Base-by-base conservation (phyloP, 2,113 vertebrate species). In the Myotis davidii region DNA sequence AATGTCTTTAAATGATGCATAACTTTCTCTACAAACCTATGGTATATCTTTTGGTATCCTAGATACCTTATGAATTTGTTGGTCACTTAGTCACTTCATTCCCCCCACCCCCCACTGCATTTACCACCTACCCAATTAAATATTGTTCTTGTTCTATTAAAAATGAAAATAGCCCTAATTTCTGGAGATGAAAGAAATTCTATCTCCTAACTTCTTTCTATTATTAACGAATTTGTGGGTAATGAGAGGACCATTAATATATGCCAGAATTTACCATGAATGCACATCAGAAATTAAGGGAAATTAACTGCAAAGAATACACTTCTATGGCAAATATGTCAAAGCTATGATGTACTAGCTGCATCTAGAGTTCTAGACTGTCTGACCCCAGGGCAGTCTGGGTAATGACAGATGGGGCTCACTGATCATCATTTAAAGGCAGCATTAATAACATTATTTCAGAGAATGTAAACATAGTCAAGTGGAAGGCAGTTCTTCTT, bases 241-340 rank as follows among this genome's bases (percentile, higher is more conserved):
- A 3, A 77, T 0, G 42, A 52, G 23, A 88, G 13, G 34, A 11
- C 9, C 50, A 94, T 91, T 69, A 92, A 95, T 88, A 85, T 6
- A 48, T 83, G 91, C 37, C 78, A 88, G 81, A 64, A 85, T 95
- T 70, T 87, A 50, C 32, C n/a, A 54, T 37, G 42, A 79, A 27
- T 73, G n/a, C 7, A 81, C n/a, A 27, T 85, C 48, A 92, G 77
- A 74, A 96, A 95, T 93, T 92, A 96, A 91, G 45, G 37, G 16
- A 72, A 95, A 95, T 91, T 94, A 93, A 95, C 95, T 82, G 73
- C 65, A 91, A 67, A 95, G 92, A 96, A 90, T 85, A 88, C 18
- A 59, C n/a, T 84, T 88, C 74, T 94, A 18, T 84, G 88, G 34
- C 29, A 10, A 93, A 59, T 54, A 84, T 97, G 86, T 92, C 93